Evolutionary conservation across 2,888 invertebrate species (phyloP).

Genomic region (Vesta saturnalis): DNA sequence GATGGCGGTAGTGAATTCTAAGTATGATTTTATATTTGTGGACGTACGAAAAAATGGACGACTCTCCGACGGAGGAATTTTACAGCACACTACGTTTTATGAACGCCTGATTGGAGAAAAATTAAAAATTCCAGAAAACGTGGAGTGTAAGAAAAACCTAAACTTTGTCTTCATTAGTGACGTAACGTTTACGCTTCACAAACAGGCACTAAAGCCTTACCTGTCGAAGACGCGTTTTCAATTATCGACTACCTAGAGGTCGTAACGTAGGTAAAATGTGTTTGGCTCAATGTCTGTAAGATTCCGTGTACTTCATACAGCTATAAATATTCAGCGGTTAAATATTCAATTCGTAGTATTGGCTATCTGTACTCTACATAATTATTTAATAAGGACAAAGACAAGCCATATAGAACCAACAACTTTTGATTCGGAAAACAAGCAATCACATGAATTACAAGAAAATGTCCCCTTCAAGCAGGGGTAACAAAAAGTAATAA

Average conservation of each 20-base stretch:
- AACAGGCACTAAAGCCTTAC: constrained; percentile 27
- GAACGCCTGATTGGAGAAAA: constrained; percentile 19
- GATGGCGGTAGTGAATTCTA: constrained; percentile 39
- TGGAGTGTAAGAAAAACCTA: constrained; percentile 31
- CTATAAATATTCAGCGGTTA: neutral
- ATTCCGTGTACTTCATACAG: constrained; percentile 37
- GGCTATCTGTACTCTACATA: neutral
- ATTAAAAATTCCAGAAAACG: constrained; percentile 23
- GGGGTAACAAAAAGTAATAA: too few species aligned
- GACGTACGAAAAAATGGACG: constrained; percentile 41
- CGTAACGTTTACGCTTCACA: constrained; percentile 30
- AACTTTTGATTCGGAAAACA: too few species aligned
- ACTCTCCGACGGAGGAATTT: constrained; percentile 39
- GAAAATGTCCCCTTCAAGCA: too few species aligned
- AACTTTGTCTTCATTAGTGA: constrained; percentile 36
- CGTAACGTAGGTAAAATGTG: constrained; percentile 37
- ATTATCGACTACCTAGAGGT: constrained; percentile 38
- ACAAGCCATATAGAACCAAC: too few species aligned
- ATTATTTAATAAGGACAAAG: neutral
- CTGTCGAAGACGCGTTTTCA: constrained; percentile 34
- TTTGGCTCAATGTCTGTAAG: constrained; percentile 38
- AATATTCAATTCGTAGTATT: neutral
- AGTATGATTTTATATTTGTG: constrained; percentile 38
- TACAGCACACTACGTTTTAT: constrained; percentile 35
- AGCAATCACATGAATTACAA: too few species aligned